Conservation (phyloP, 2,113 vertebrate species). For the Rhagologus leucostigma region DNA sequence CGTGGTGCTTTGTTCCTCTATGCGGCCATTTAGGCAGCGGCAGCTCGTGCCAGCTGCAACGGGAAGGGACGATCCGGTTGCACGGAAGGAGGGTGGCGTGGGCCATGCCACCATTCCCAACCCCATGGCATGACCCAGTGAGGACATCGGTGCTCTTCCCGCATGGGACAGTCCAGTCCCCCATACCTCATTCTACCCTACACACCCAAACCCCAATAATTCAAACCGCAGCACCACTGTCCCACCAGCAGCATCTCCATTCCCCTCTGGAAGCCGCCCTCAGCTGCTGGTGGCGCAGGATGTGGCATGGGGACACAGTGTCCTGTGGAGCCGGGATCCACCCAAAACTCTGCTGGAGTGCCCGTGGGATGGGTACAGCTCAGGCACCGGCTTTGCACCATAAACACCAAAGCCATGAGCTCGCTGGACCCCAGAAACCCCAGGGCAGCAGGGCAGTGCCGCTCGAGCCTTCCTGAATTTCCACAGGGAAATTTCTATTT, state of each 20-base stretch:
- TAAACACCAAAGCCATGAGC: accelerated
- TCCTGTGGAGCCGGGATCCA: accelerated
- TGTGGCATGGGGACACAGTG: accelerated
- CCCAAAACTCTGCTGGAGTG: accelerated
- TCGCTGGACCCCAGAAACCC: neutral
- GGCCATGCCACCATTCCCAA: neutral
- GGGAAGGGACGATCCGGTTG: accelerated
- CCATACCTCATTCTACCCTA: neutral
- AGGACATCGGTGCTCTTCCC: accelerated
- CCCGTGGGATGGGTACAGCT: accelerated
- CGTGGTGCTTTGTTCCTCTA: accelerated
- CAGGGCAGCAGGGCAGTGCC: neutral
- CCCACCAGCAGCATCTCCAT: neutral
- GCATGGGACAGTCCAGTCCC: accelerated
- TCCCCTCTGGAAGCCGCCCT: neutral
- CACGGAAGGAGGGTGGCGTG: neutral
- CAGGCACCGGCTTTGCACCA: accelerated
- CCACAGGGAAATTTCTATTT: neutral
- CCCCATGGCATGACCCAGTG: accelerated
- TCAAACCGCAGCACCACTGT: neutral
- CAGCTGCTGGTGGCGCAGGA: accelerated
- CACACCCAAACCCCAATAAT: neutral
- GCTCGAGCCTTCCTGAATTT: neutral
- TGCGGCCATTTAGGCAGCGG: accelerated
- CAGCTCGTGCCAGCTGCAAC: accelerated